These are phyloP conservation scores for Ellobius talpinus DNA, from an alignment of 2,113 vertebrate species.

Conservation along the genomic window DNA sequence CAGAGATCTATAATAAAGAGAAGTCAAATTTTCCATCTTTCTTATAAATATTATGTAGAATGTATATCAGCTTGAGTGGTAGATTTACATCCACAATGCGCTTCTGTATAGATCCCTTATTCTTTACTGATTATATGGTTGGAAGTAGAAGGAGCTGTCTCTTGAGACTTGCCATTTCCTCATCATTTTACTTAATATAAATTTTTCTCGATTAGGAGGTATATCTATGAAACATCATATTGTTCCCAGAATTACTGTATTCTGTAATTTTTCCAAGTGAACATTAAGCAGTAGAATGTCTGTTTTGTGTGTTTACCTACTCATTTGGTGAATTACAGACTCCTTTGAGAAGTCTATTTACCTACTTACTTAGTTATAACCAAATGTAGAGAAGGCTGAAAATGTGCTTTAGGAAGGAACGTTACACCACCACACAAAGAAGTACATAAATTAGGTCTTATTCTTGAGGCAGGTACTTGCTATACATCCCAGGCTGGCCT, in stretches of 20 bases:
- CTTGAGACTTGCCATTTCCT: not conserved
- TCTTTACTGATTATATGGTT: not conserved
- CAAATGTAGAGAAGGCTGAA: no score
- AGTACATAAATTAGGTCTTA: no score
- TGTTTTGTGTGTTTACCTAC: not conserved
- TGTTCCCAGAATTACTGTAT: not conserved
- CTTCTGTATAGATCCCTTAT: not conserved
- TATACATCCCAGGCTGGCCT: not conserved
- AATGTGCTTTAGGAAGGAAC: no score
- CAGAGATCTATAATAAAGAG: slow-evolving; percentile 27
- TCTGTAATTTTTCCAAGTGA: not conserved
- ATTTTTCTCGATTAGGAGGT: not conserved
- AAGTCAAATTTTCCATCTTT: slow-evolving; percentile 19
- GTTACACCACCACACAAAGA: no score
- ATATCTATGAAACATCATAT: not conserved
- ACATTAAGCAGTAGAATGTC: not conserved
- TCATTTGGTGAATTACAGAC: not conserved
- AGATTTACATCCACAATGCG: not conserved
- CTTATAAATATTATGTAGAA: not conserved
- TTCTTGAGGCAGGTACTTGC: no score
- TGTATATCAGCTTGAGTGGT: not conserved
- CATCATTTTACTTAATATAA: not conserved
- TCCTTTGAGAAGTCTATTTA: not conserved
- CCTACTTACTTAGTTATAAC: no score
- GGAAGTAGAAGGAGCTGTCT: not conserved